Evolutionary conservation across 1,140 invertebrate species (phyloP).

Genomic region (Drosophila bocki): DNA sequence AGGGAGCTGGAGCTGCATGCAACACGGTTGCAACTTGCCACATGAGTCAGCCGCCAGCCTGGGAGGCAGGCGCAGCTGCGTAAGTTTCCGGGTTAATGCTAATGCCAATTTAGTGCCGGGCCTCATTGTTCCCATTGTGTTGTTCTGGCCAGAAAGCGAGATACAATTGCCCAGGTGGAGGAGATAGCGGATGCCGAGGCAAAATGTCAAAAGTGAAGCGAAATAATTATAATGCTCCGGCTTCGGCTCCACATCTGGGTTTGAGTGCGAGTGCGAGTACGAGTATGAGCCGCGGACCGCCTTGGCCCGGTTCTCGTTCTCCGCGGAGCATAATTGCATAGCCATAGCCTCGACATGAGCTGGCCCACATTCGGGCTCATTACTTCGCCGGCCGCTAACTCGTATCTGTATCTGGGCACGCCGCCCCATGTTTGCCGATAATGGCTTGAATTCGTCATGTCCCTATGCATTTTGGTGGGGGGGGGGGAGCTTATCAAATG

Average conservation of each 20-base stretch:
- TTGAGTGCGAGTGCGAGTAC: constrained; percentile 7
- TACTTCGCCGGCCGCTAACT: constrained; percentile 16
- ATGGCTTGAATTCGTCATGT: constrained; percentile 56
- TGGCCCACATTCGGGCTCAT: constrained; percentile 51
- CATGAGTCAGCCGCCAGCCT: constrained; percentile 31
- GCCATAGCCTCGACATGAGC: constrained; percentile 28
- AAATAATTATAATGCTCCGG: constrained; percentile 63
- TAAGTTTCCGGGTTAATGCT: constrained; percentile 78
- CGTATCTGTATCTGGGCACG: constrained; percentile 34
- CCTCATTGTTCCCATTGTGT: constrained; percentile 61
- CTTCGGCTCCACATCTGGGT: constrained; percentile 16
- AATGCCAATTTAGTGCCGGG: constrained; percentile 69
- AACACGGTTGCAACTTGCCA: constrained; percentile 21
- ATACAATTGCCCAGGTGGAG: constrained; percentile 56
- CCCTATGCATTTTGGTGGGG: constrained; percentile 11
- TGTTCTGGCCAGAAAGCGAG: constrained; percentile 44
- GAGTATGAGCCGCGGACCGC: constrained; percentile 23
- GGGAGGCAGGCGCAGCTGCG: constrained; percentile 41
- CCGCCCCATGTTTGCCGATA: constrained; percentile 28
- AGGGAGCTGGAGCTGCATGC: constrained; percentile 13
- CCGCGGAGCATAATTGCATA: constrained; percentile 37
- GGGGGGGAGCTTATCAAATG: constrained; percentile 36
- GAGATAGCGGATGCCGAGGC: constrained; percentile 47
- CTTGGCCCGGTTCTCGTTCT: constrained; percentile 54
- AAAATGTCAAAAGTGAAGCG: constrained; percentile 75